Conservation (phyloP, 1,140 invertebrate genomes). For the Drosophila subpulchrella region DNA sequence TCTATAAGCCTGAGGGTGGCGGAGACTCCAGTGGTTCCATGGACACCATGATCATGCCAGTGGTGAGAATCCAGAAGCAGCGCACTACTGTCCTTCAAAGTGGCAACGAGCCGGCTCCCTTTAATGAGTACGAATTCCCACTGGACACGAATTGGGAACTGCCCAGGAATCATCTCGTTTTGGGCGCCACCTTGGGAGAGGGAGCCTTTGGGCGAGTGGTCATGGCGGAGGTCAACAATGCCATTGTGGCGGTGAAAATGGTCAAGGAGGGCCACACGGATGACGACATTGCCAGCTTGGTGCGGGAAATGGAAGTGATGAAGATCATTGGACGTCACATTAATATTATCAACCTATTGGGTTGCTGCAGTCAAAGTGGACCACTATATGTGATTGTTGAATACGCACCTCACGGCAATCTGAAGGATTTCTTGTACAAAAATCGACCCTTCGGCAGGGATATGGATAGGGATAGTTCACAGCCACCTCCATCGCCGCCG, state of each 20-base stretch:
- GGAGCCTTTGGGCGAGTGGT: constrained; percentile 98
- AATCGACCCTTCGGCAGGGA: constrained; percentile 88
- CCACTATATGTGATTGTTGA: constrained; percentile 98
- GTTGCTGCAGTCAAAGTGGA: constrained; percentile 97
- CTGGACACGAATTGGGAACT: constrained; percentile 97
- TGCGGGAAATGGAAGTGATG: constrained; percentile 99
- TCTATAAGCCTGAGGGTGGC: constrained; percentile 90
- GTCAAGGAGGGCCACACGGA: constrained; percentile 99
- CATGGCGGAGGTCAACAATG: constrained; percentile 92
- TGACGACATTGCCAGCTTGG: constrained; percentile 97
- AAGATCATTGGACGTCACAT: constrained; percentile 98
- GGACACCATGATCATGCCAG: constrained; percentile 90
- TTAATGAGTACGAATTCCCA: constrained; percentile 96
- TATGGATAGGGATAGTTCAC: constrained; percentile 84
- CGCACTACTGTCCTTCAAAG: constrained; percentile 88
- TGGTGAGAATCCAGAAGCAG: constrained; percentile 94
- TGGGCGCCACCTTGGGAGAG: constrained; percentile 95
- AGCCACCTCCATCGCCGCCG: constrained; percentile 80
- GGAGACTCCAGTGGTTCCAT: constrained; percentile 85
- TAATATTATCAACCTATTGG: constrained; percentile 98
- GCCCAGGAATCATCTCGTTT: constrained; percentile 89
- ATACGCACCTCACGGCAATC: constrained; percentile 96
- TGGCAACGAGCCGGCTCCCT: constrained; percentile 86
- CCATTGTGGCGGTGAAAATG: constrained; percentile 99
- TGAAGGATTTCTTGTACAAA: constrained; percentile 96